Evolutionary conservation across 2,888 invertebrate genomes (phyloP), one percentile per base, ranked within the genome.

Genomic region (Didymodactylos carnosus): DNA sequence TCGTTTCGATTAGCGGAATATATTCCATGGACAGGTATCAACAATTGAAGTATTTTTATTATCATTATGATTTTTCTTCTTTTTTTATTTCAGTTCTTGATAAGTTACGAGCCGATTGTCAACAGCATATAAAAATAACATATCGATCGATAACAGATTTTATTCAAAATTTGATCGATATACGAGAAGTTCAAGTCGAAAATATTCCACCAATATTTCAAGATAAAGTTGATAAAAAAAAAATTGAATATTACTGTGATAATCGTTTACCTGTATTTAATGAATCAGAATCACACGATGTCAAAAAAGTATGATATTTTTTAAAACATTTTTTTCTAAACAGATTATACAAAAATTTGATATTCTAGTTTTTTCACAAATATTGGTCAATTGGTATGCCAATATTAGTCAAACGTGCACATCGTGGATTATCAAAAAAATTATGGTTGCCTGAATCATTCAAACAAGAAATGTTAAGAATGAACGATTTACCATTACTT

Each of bases 361-460:
- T n/a, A n/a, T n/a, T n/a, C n/a, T 14, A 62, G 62, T 62, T 62
- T 29, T 71, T 75, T 40, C 35, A 27, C 41, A 29, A 23, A 40
- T 41, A 71, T 25, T 75, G 72, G 72, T 4, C 23, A 10, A 19
- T 53, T 11, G 71, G 69, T 62, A 62, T 23, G 78, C 95, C 95
- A 5, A 92, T 95, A 46, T 87, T 97, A 80, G 91, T 94, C 49
- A 92, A 92, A 0, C 91, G 92, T 79, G 89, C 94, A 43, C 88
- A 90, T 51, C 88, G 88, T 75, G 86, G 88, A 62, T 86, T 94
- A 69, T 88, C 90, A 80, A 87, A 88, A 79, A 87, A 89, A 73
- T 85, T 94, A 23, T 97, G 95, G 95, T 89, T 88, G 78, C 94
- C 95, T 0, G 90, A 91, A 79, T 88, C 91, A 29, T 95, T 95